Conservation (phyloP, 2,888 invertebrate genomes). For the Ferdinandea cuprea region DNA sequence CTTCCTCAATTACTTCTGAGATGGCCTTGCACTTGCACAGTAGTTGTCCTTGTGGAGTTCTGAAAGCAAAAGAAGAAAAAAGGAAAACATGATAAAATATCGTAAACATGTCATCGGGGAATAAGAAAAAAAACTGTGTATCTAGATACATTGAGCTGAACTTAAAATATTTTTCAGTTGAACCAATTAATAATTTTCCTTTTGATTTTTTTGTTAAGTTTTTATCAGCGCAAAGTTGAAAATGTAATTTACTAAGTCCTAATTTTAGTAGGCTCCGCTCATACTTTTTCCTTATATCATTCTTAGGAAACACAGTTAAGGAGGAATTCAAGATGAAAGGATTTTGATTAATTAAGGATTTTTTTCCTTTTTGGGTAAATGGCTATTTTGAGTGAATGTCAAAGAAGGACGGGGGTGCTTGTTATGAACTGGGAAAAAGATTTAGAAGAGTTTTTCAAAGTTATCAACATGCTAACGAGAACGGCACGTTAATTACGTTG, state of each 20-base stretch:
- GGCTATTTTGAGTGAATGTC: conserved; percentile 17
- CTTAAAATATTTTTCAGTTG: conserved; percentile 26
- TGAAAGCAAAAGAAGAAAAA: conserved; percentile 43
- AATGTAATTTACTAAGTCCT: conserved; percentile 55
- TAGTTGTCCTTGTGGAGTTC: conserved; percentile 38
- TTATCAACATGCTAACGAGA: not conserved
- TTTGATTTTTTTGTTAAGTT: conserved; percentile 9
- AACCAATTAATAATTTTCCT: conserved; percentile 56
- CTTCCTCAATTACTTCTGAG: conserved; percentile 14
- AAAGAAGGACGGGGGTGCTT: not conserved
- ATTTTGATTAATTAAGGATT: conserved; percentile 65
- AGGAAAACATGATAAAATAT: conserved; percentile 68
- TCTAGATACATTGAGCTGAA: conserved; percentile 30
- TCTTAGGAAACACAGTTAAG: conserved; percentile 36
- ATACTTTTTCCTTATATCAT: conserved; percentile 55
- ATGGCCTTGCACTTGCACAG: conserved; percentile 47
- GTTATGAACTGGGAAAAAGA: conserved; percentile 25
- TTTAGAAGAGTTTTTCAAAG: not conserved
- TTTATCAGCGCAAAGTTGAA: too few relatives aligned
- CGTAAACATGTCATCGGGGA: conserved; percentile 66
- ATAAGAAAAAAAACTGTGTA: conserved; percentile 10
- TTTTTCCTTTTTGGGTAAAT: conserved; percentile 22
- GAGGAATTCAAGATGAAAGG: conserved; percentile 64
- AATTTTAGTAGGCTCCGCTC: conserved; percentile 44
- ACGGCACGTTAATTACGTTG: not conserved